Conservation (phyloP, 2,113 vertebrate species). For the Dipodomys stephensi region DNA sequence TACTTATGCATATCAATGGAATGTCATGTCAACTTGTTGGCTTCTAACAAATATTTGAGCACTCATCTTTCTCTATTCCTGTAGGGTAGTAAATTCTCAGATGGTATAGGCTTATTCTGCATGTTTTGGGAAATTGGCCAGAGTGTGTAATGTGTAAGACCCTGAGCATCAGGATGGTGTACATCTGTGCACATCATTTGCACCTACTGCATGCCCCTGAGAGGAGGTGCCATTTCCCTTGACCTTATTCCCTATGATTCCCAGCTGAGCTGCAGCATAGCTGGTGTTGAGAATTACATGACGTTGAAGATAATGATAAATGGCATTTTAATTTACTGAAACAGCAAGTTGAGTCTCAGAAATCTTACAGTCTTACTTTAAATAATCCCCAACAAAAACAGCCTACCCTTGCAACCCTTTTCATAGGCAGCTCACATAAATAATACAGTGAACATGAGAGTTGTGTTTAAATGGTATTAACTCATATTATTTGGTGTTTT, state of each 20-base stretch:
- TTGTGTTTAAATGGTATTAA: constrained; percentile 45
- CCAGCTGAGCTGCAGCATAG: not conserved
- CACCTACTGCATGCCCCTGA: not conserved
- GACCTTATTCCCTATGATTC: constrained; percentile 35
- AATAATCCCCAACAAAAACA: constrained; percentile 47
- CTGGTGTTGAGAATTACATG: constrained; percentile 4
- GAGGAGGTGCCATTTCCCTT: not conserved
- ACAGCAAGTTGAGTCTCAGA: constrained; percentile 57
- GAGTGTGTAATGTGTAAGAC: not conserved
- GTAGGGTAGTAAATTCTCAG: not conserved
- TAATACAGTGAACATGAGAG: not conserved
- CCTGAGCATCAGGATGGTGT: not conserved
- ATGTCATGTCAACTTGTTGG: not conserved
- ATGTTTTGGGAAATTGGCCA: not conserved
- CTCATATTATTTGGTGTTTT: constrained; percentile 27
- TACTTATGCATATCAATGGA: not conserved
- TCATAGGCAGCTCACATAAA: constrained; percentile 30
- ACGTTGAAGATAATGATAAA: constrained; percentile 61
- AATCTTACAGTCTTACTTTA: constrained; percentile 55
- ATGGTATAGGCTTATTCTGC: not conserved
- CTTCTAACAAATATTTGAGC: constrained; percentile 6
- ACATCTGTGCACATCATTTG: constrained; percentile 3
- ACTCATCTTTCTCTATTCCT: not conserved
- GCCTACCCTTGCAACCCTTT: not conserved
- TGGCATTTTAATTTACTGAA: constrained; percentile 71